phyloP scores from a whole-genome alignment of 2,888 invertebrate genomes.

The Sinopyrophorus schimmeli region DNA sequence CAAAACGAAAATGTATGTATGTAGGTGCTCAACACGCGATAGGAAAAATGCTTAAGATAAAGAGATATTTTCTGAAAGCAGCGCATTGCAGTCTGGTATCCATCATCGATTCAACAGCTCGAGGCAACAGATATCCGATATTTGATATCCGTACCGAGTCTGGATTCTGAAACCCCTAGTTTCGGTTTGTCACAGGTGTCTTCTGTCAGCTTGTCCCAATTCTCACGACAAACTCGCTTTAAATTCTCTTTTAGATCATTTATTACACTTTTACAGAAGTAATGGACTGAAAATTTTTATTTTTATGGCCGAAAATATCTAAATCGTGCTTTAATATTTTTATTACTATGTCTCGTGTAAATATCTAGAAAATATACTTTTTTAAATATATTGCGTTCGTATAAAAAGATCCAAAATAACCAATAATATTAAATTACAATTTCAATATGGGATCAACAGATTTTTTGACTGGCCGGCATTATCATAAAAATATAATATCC shows the following conservation, averaged over 20 bases:
- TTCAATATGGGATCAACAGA: slow-evolving; percentile 32
- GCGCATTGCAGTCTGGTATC: slow-evolving; percentile 29
- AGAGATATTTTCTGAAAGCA: slow-evolving; percentile 13
- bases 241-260: slow-evolving; percentile 17
- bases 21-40: slow-evolving; percentile 16
- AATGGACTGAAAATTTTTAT: slow-evolving; percentile 5
- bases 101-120: slow-evolving; percentile 29
- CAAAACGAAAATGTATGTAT: slow-evolving; percentile 5
- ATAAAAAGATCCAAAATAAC: slow-evolving; percentile 26
- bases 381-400: slow-evolving; percentile 16
- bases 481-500: slow-evolving; percentile 32
- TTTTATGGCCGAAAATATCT: too few relatives aligned
- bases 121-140: slow-evolving; percentile 30
- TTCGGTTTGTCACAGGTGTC: slow-evolving; percentile 25
- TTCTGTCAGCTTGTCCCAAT: slow-evolving; percentile 14
- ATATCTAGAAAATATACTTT: too few relatives aligned
- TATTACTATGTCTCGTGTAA: too few relatives aligned
- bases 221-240: slow-evolving; percentile 20
- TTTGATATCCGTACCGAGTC: slow-evolving; percentile 22
- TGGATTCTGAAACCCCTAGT: slow-evolving; percentile 18
- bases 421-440: slow-evolving; percentile 32
- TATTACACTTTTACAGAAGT: slow-evolving; percentile 4
- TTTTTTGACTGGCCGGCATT: slow-evolving; percentile 30
- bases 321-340: too few relatives aligned
- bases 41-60: too few relatives aligned